phyloP scores from a whole-genome alignment of 2,797 vertebrate species.

The Gadopsis bispinosus region DNA sequence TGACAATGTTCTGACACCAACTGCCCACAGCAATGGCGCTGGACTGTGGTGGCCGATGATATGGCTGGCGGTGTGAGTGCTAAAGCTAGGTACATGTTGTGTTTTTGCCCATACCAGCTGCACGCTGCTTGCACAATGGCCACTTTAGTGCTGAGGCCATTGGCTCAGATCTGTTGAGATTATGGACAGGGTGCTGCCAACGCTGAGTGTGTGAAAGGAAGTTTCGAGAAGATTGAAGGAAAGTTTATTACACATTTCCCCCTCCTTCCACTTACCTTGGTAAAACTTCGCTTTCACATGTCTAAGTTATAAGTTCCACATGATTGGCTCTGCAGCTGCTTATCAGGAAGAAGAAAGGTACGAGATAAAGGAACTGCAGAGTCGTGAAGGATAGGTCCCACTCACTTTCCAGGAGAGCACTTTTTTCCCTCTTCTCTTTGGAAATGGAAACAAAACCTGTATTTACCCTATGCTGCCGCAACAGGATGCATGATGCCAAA shows the following conservation, averaged over 20 bases:
- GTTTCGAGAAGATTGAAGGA: slow-evolving; percentile 34
- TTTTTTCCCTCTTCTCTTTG: slow-evolving; percentile 38
- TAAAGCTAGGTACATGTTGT: slow-evolving; percentile 24
- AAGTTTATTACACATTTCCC: slow-evolving; percentile 59
- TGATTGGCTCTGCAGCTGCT: slow-evolving; percentile 70
- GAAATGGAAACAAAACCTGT: slow-evolving; percentile 50
- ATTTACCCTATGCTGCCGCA: slow-evolving; percentile 56
- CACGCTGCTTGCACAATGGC: slow-evolving; percentile 14
- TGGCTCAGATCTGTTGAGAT: slow-evolving; percentile 56
- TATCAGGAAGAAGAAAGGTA: slow-evolving; percentile 71
- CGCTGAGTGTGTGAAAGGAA: slow-evolving; percentile 28
- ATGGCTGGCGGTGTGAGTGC: slow-evolving; percentile 36
- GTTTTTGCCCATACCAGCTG: slow-evolving; percentile 37
- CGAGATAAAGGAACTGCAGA: slow-evolving; percentile 62
- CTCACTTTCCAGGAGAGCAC: slow-evolving; percentile 54
- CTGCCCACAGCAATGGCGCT: slow-evolving; percentile 26
- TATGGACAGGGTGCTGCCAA: slow-evolving; percentile 36
- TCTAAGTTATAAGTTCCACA: slow-evolving; percentile 66
- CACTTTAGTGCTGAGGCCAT: slow-evolving; percentile 27
- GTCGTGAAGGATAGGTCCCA: slow-evolving; percentile 61
- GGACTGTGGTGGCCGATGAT: slow-evolving; percentile 39
- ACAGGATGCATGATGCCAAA: slow-evolving; percentile 58
- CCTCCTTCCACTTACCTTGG: slow-evolving; percentile 37
- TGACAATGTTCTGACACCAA: slow-evolving; percentile 45
- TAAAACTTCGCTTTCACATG: slow-evolving; percentile 61